Evolutionary conservation across 2,113 vertebrate species (phyloP), one percentile per base, ranked within the genome.

Genomic region (Orycteropus afer): DNA sequence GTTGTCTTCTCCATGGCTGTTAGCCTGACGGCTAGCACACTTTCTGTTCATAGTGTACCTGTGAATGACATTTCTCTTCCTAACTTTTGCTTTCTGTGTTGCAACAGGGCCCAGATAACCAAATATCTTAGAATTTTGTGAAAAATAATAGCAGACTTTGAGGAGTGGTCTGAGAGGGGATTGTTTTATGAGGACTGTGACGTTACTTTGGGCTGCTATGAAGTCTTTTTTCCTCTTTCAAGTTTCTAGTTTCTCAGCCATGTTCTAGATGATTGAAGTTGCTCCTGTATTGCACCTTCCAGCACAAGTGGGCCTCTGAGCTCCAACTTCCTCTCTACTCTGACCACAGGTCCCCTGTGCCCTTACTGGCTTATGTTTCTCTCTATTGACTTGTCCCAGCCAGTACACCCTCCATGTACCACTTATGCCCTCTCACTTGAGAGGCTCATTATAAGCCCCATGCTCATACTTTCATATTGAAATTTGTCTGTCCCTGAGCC

Each of bases 391-490:
- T 42, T 14, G 45, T 4, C 15, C 67, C 29, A 20, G 51, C 5
- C 51, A 47, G 7, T 14, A 40, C 0, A 3, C 11, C 2, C 29
- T 57, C 59, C 69, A 13, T 1, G 29, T 27, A 8, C 4, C 0
- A 2, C 49, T 10, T 25, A 5, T 15, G 5, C n/a, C 23, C 5
- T 80, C 55, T 92, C 32, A 42, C 59, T 57, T n/a, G 49, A 17
- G 20, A 45, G 9, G 76, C 25, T 29, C 45, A 71, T 12, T 23
- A 47, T n/a, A 4, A 47, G 47, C 37, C 6, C 25, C 51, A 29
- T 0, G 22, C 53, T 86, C 37, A 32, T 93, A 11, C 25, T 51
- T 81, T 0, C 0, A 7, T 57, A 40, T 2, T 71, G 69, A 78
- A 90, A 87, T 47, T 40, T 49, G 8, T 82, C 32, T 9, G 40